phyloP scores from a whole-genome alignment of 2,888 invertebrate species.

The Morpho deidamia region DNA sequence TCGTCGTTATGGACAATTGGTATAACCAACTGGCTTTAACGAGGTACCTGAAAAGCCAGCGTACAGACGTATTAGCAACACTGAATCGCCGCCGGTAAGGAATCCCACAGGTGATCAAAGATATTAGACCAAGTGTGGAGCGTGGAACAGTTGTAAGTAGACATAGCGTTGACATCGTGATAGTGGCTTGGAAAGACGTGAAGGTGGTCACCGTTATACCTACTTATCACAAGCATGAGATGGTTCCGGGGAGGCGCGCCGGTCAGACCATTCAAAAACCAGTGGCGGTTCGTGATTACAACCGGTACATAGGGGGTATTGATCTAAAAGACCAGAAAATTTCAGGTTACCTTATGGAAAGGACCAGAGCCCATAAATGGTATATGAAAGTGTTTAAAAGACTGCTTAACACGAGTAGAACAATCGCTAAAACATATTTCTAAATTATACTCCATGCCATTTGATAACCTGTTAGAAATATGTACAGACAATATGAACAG shows the following conservation, averaged over 20 bases:
- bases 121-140: not conserved
- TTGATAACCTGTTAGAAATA: no score
- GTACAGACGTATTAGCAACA: not conserved
- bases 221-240: not conserved
- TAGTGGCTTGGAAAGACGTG: no score
- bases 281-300: not conserved
- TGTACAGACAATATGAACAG: no score
- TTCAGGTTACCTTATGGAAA: no score
- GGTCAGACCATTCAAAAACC: not conserved
- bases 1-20: constrained; percentile 19
- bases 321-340: not conserved
- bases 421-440: no score
- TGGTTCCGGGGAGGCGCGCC: not conserved
- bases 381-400: no score
- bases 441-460: no score
- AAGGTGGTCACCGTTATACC: no score
- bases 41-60: not conserved
- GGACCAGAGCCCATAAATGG: no score
- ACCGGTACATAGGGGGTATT: not conserved
- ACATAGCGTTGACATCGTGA: not conserved
- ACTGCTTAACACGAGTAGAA: no score
- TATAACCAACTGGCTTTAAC: constrained; percentile 13
- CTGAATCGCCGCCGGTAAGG: not conserved
- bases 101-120: not conserved
- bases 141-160: not conserved